Conservation (phyloP, 2,888 invertebrate species). For the Drosophila subquinaria region DNA sequence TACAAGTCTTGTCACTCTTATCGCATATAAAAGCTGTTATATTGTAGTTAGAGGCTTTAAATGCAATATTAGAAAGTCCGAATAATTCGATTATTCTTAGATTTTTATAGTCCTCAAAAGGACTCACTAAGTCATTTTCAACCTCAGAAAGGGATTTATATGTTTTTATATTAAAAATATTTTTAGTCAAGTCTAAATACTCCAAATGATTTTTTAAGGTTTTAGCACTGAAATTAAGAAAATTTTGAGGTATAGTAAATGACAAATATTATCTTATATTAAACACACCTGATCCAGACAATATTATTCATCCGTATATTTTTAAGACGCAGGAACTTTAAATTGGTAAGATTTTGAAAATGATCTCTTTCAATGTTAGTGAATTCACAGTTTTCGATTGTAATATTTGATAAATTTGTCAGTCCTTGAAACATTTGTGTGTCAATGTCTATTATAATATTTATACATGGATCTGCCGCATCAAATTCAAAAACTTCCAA, state of each 20-base stretch:
- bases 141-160: no score
- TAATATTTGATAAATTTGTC: not conserved
- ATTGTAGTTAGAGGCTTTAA: not conserved
- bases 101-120: not conserved
- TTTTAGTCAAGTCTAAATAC: not conserved
- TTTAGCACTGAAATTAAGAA: not conserved
- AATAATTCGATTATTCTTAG: not conserved
- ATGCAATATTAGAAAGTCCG: no score
- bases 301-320: no score
- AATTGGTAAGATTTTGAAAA: not conserved
- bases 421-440: not conserved
- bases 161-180: no score
- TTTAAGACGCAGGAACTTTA: not conserved
- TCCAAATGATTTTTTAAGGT: not conserved
- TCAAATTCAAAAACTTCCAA: not conserved
- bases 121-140: not conserved
- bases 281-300: not conserved
- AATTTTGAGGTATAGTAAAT: not conserved
- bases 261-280: no score
- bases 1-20: not conserved
- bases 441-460: not conserved
- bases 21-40: conserved; percentile 5
- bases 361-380: not conserved
- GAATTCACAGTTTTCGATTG: not conserved
- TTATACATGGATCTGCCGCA: not conserved